These are phyloP conservation scores for Nomada flava DNA, from an alignment of 2,888 invertebrate genomes.

Conservation along the genomic window DNA sequence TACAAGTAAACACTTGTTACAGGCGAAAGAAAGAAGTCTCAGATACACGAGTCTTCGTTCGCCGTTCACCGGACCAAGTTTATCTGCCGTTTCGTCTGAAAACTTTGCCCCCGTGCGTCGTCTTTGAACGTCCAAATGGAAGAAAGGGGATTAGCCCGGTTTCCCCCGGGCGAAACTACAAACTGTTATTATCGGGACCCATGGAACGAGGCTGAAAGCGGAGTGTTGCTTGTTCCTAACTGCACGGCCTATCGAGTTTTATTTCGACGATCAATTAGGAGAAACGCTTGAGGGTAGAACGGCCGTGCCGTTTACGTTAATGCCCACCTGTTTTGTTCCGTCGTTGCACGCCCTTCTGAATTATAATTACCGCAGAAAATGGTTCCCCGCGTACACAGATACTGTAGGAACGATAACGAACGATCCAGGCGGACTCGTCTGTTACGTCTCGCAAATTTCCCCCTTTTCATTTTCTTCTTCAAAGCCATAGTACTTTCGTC, in stretches of 20 bases:
- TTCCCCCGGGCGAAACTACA: conserved; percentile 36
- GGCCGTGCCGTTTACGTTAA: conserved; percentile 51
- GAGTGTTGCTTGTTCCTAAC: conserved; percentile 33
- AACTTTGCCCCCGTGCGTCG: not conserved
- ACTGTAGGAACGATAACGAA: not conserved
- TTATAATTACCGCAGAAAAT: conserved; percentile 49
- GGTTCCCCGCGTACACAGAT: conserved; percentile 7
- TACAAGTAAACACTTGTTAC: no score
- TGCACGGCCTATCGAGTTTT: conserved; percentile 49
- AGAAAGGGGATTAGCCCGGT: conserved; percentile 45
- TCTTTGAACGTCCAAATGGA: conserved; percentile 21
- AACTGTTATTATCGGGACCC: conserved; percentile 42
- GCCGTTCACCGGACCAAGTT: not conserved
- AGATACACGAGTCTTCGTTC: not conserved
- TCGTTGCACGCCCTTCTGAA: conserved; percentile 42
- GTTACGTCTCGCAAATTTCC: no score
- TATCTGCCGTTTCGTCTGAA: not conserved
- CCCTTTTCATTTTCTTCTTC: no score
- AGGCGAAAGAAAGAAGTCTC: not conserved
- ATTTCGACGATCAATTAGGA: conserved; percentile 56
- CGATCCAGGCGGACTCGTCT: not conserved
- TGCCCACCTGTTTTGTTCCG: conserved; percentile 42
- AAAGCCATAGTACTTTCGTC: not conserved
- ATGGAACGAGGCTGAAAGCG: conserved; percentile 18
- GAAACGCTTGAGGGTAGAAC: conserved; percentile 38